Base-by-base conservation (phyloP, 1,140 invertebrate species). In the Pseudomyrmex dendroicus region DNA sequence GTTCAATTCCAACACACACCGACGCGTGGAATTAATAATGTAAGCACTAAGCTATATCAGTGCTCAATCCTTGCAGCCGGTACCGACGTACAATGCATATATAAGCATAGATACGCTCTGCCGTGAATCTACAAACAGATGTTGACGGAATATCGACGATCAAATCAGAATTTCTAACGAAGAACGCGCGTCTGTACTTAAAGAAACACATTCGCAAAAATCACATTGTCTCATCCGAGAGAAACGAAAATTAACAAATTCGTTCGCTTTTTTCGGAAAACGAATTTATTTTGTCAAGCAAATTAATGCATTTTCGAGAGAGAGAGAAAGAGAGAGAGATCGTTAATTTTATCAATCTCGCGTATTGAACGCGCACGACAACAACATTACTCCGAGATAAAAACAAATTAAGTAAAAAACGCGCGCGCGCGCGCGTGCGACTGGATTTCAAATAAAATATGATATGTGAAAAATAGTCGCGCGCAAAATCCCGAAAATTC, bases 11-110 rank as follows among this genome's bases (percentile, higher is more conserved):
- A 35, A 35, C 35, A 80, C 83, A 84, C 68, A 73, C 61, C 62
- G 68, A 73, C 74, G 62, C 68, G 50, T 64, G 82, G 68, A 78
- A 86, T 86, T 86, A 86, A 86, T 86, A 84, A 84, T 86, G 85
- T 76, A 87, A 62, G 76, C 66, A 84, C 17, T 59, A 54, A 63
- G 46, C 35, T 83, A 74, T 54, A 57, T 68, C 66, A 52, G 48
- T 66, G 10, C 48, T 70, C 82, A 57, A 76, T 86, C 84, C 83
- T 73, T 84, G 62, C 72, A 76, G 67, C 25, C 59, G 66, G 48
- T 57, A 78, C 52, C 50, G 61, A 44, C 48, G 54, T 84, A 73
- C 82, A 84, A 61, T 84, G 82, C 67, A 78, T 77, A 78, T 70
- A 86, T 48, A 63, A 77, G 73, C 73, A 22, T n/a, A 83, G 82